Percentiles rank a stretch among this genome's conserved stretches.
phyloP scores from a whole-genome alignment of 2,113 vertebrate species.

The Oostethus manadensis region DNA sequence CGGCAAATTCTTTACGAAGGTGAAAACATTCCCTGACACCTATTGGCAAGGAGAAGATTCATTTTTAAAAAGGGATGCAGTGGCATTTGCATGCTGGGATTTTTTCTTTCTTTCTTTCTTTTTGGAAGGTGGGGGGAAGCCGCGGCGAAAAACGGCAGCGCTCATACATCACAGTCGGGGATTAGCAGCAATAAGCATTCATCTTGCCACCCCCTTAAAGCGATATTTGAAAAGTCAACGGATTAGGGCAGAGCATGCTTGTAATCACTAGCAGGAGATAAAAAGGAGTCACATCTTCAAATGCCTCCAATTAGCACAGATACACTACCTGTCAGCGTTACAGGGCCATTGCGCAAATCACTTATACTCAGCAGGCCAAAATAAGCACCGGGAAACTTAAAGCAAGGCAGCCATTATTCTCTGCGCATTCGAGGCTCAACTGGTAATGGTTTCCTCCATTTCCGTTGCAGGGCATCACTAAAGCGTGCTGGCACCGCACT shows the following conservation, averaged over 20 bases:
- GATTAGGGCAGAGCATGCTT: constrained; percentile 70
- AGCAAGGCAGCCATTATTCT: no score
- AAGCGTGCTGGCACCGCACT: no score
- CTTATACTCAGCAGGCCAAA: constrained; percentile 24
- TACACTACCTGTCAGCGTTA: constrained; percentile 31
- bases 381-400: no score
- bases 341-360: constrained; percentile 9
- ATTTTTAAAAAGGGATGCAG: not conserved
- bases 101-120: not conserved
- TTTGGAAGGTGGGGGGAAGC: constrained; percentile 33
- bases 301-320: constrained; percentile 63
- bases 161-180: constrained; percentile 77
- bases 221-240: constrained; percentile 67
- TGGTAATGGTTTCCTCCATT: no score
- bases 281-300: constrained; percentile 54
- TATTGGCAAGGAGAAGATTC: not conserved
- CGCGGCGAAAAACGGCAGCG: constrained; percentile 48
- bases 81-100: not conserved
- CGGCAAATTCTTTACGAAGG: constrained; percentile 60
- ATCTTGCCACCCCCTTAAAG: constrained; percentile 78
- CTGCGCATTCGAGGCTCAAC: no score
- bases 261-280: constrained; percentile 69
- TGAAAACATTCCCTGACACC: constrained; percentile 53
- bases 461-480: no score
- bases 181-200: constrained; percentile 84